Base-by-base conservation (phyloP, 2,888 invertebrate genomes). In the Caenorhabditis auriculariae region DNA sequence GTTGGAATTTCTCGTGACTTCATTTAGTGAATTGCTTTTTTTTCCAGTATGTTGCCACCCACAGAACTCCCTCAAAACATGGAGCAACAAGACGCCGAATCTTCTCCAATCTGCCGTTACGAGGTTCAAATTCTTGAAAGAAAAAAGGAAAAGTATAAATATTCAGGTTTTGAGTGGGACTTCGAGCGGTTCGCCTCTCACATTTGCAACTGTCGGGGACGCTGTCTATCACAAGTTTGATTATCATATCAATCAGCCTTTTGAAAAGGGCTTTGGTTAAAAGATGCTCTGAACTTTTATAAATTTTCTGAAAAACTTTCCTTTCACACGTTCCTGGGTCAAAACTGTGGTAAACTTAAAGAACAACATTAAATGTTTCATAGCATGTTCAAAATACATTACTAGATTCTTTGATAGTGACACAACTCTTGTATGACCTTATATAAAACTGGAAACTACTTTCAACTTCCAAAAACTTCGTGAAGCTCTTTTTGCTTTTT, bases 171-270 rank as follows among this genome's bases (percentile, higher is more conserved):
- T 77, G 17, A 66, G 51, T 43, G 66, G 66, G 4, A 66, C 62
- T 21, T 58, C 64, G 0, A 51, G 32, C 9, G 74, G 74, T n/a
- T 52, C 63, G 19, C 56, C 69, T 3, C 42, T 78, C 6, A 50
- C 66, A 5, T 76, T 71, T 42, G 78, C 76, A 1, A 69, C 68
- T 17, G 67, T 78, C 27, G 78, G 78, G 7, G 75, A 77, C 24
- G 42, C 43, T 9, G 74, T 78, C 26, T 74, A 71, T 35, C 78
- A 78, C 49, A 61, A 59, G 69, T 69, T 23, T 42, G 37, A n/a
- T n/a, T n/a, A n/a, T n/a, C n/a, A n/a, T n/a, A n/a, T n/a, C n/a
- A n/a, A n/a, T n/a, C n/a, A n/a, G n/a, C n/a, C n/a, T n/a, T n/a
- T n/a, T n/a, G n/a, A n/a, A n/a, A n/a, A n/a, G n/a, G n/a, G n/a